Evolutionary conservation across 2,888 invertebrate species (phyloP), one percentile per base, ranked within the genome.

Genomic region (Noctuana brunneofusca): DNA sequence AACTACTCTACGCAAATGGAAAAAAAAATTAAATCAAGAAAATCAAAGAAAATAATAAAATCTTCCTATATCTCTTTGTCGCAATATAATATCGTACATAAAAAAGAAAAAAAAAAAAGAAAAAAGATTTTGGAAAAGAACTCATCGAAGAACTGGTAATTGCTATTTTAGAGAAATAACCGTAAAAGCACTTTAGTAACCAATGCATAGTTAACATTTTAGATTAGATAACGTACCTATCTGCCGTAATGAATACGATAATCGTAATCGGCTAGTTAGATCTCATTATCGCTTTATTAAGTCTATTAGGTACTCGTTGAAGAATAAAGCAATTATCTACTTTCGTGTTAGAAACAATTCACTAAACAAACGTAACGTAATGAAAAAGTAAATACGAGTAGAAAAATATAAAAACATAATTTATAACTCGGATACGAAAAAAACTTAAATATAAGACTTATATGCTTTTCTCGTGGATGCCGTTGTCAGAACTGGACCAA

Each of bases 221-320:
- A 30, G 14, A 52, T 59, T 59, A 53, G 59, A 59, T 53, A 59
- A 59, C 32, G 4, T 20, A 27, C 30, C 43, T 30, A 24, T 58
- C 58, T 52, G 58, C 50, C 58, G 43, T 53, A 59, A 43, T 46
- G 46, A 12, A 53, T 53, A 32, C 22, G 27, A 52, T 58, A 52
- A 58, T 52, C 41, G 24, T 24, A 41, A 41, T 16, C 2, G 38
- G 8, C 41, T 58, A 41, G 41, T 58, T 58, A 58, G 18, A 50
- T 27, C 50, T 41, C 27, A 20, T 52, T 52, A 59, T 59, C 43
- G 58, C 58, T 52, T 20, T 43, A 52, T 59, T 41, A 27, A 24
- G 8, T 22, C n/a, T 24, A 27, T 14, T 22, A 49, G 5, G 18
- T 46, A 18, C 46, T 41, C 14, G 3, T 38, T 14, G 38, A 38